These are phyloP conservation scores for Myiopsitta monachus DNA, from an alignment of 2,113 vertebrate genomes.

Conservation along the genomic window DNA sequence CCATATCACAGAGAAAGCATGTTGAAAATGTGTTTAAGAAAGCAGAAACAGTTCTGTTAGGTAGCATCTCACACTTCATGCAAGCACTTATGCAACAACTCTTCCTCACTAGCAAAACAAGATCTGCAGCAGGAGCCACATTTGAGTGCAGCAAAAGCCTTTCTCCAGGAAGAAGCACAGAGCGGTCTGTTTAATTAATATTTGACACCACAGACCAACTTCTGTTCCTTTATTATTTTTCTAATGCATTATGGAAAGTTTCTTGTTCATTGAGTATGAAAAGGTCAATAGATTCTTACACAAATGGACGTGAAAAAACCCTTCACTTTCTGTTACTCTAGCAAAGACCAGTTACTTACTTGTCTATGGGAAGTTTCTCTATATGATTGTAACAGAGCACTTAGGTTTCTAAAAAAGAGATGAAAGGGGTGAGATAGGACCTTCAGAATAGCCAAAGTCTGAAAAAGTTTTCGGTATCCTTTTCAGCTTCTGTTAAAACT, in stretches of 20 bases:
- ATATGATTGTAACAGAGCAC: neutral
- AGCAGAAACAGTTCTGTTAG: neutral
- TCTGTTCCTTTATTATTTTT: neutral
- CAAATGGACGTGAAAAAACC: neutral
- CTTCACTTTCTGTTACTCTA: neutral
- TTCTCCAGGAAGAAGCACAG: neutral
- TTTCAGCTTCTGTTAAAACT: neutral
- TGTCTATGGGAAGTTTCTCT: neutral
- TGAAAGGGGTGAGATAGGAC: neutral
- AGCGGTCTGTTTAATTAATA: neutral
- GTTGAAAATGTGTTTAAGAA: neutral
- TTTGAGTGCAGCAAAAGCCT: neutral
- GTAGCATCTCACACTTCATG: neutral
- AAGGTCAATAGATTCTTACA: neutral
- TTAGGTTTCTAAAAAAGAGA: neutral
- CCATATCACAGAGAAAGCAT: neutral
- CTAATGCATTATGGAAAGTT: neutral
- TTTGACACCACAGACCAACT: neutral
- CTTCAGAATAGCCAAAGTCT: neutral
- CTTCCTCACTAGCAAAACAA: neutral
- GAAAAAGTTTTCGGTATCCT: neutral
- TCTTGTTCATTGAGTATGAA: neutral
- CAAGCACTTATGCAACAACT: neutral
- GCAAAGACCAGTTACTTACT: neutral
- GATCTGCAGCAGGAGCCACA: neutral